Percentiles rank a stretch among this genome's conserved stretches.
These are phyloP conservation scores for Charanyca ferruginea DNA, from an alignment of 2,888 invertebrate genomes.

Conservation along the genomic window DNA sequence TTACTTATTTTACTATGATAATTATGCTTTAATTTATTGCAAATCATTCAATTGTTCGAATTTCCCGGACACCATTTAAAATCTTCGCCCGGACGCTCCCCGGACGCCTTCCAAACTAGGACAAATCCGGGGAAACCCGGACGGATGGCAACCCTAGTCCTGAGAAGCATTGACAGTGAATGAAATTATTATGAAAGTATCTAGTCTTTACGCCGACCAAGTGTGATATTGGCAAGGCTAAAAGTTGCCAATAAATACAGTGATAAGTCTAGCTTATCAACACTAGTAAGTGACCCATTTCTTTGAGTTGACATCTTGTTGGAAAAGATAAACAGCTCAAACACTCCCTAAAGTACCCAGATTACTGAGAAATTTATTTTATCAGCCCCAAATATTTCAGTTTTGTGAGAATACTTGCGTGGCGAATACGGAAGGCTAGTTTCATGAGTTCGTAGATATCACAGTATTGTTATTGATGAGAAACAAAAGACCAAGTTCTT, in stretches of 20 bases:
- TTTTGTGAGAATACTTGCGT: slow-evolving; percentile 3
- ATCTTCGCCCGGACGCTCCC: too few species aligned
- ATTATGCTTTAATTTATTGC: too few species aligned
- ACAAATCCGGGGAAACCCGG: too few species aligned
- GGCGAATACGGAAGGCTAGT: slow-evolving; percentile 15
- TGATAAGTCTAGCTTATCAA: slow-evolving; percentile 43
- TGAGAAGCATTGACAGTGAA: not conserved
- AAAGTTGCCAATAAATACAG: slow-evolving; percentile 16
- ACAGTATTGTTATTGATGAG: slow-evolving; percentile 40
- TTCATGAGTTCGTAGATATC: slow-evolving; percentile 3
- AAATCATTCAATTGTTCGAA: too few species aligned
- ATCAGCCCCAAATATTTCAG: slow-evolving; percentile 23
- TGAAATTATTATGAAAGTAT: too few species aligned
- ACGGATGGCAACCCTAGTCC: too few species aligned
- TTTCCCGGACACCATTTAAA: too few species aligned
- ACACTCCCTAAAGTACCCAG: slow-evolving; percentile 22
- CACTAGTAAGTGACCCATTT: slow-evolving; percentile 41
- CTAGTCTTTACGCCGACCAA: not conserved
- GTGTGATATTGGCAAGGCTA: slow-evolving; percentile 2
- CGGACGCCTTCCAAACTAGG: too few species aligned
- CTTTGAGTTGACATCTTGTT: slow-evolving; percentile 39
- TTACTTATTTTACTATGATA: too few species aligned
- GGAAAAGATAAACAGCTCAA: slow-evolving; percentile 35
- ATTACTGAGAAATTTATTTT: slow-evolving; percentile 37
- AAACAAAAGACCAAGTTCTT: slow-evolving; percentile 49